Evolutionary conservation across 2,888 invertebrate species (phyloP), one percentile per base, ranked within the genome.

Genomic region (Archaeoteleia sp.): DNA sequence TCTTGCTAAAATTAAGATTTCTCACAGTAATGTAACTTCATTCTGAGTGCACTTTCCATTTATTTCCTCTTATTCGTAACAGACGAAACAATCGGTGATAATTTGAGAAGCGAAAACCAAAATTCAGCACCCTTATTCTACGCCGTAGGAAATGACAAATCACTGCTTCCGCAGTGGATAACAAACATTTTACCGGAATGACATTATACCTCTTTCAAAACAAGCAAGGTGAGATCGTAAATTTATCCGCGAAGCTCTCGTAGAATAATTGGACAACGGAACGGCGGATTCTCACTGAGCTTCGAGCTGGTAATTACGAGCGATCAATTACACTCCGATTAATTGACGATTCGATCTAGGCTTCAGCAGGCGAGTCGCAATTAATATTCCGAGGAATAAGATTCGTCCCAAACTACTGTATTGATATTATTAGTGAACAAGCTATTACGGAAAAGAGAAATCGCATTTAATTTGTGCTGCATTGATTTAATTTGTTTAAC

Each of bases 311-410:
- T 48, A 60, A 66, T 66, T 60, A 66, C 43, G 40, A 54, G 42
- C 53, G 66, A 60, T 66, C 66, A 54, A 66, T 66, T 66, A 66
- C 60, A 54, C 54, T 60, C 43, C 40, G 66, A 66, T 60, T 67
- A 60, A 67, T 67, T 55, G 67, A 60, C 60, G 67, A 45, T 55
- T 67, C 55, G 43, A 53, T 48, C 54, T 48, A 54, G 58, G 66
- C 54, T 53, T 48, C 51, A 63, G 43, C 62, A 55, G 39, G 34
- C 55, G 27, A 63, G 39, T 63, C 39, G 55, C 55, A 63, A 63
- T 63, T 55, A 57, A 63, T 63, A 63, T 63, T 57, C 55, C n/a
- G 48, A 27, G 14, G 49, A 32, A 49, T 63, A 63, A 63, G 62
- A 63, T 55, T 48, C 49, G 54, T 48, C 25, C 34, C 30, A n/a